Evolutionary conservation across 2,888 invertebrate species (phyloP).

Genomic region (Tethea ocularis): DNA sequence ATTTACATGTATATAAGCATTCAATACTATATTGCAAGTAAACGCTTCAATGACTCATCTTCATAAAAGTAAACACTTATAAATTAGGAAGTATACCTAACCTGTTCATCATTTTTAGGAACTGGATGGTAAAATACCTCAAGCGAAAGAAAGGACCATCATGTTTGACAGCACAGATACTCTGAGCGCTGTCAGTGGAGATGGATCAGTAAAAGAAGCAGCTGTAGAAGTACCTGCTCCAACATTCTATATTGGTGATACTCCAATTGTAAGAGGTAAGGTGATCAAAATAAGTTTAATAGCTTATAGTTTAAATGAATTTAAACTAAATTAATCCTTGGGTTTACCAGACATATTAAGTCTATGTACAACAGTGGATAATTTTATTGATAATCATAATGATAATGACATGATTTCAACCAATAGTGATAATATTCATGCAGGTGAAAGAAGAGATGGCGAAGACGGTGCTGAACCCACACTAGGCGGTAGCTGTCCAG

Average conservation of each 20-base stretch:
- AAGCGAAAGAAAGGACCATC: slow-evolving; percentile 76
- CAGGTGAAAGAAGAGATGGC: slow-evolving; percentile 70
- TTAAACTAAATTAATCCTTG: no score
- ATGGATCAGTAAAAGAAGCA: slow-evolving; percentile 70
- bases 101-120: slow-evolving; percentile 47
- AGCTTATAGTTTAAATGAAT: no score
- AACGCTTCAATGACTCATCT: no score
- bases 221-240: slow-evolving; percentile 70
- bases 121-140: slow-evolving; percentile 67
- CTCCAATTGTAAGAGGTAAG: slow-evolving; percentile 76
- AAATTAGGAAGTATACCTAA: not conserved
- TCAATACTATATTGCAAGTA: no score
- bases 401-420: no score
- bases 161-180: slow-evolving; percentile 82
- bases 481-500: slow-evolving; percentile 75
- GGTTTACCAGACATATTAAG: no score
- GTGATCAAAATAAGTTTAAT: not conserved
- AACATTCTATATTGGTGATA: slow-evolving; percentile 80
- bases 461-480: slow-evolving; percentile 56
- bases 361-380: no score
- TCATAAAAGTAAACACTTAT: no score
- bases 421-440: not conserved
- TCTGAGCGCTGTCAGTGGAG: slow-evolving; percentile 74
- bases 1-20: no score
- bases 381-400: no score